These are phyloP conservation scores for Apodemus speciosus DNA, from an alignment of 2,113 vertebrate genomes.

Conservation along the genomic window DNA sequence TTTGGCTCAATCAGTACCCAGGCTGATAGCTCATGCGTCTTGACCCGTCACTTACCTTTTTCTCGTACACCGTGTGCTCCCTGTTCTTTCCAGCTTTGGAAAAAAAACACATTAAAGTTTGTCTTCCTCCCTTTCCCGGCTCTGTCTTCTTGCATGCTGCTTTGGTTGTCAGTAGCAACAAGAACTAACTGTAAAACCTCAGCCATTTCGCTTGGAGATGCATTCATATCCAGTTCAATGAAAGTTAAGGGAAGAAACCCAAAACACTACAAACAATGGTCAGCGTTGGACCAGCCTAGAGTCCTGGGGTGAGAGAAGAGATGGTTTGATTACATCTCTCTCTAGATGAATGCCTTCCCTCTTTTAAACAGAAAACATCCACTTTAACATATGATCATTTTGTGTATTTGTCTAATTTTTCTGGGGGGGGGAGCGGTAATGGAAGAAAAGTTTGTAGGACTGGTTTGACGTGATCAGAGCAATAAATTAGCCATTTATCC, in stretches of 20 bases:
- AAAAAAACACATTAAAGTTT: constrained; percentile 43
- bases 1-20: constrained; percentile 36
- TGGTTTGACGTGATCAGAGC: constrained; percentile 8
- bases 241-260: constrained; percentile 36
- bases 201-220: constrained; percentile 51
- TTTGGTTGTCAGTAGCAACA: constrained; percentile 69
- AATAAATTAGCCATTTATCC: background rate
- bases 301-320: constrained; percentile 8
- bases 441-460: background rate
- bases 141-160: constrained; percentile 65
- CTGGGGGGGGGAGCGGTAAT: background rate
- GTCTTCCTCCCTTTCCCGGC: constrained; percentile 52
- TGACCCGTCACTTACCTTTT: constrained; percentile 68
- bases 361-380: background rate
- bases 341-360: background rate
- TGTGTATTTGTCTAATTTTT: constrained; percentile 6
- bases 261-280: background rate
- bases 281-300: background rate
- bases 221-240: constrained; percentile 29
- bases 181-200: constrained; percentile 39
- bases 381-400: background rate
- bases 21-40: background rate
- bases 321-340: background rate
- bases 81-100: constrained; percentile 52
- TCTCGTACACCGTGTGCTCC: constrained; percentile 14